phyloP scores from a whole-genome alignment of 64 coral and sea anemone genomes.

The Pocillopora damicornis region DNA sequence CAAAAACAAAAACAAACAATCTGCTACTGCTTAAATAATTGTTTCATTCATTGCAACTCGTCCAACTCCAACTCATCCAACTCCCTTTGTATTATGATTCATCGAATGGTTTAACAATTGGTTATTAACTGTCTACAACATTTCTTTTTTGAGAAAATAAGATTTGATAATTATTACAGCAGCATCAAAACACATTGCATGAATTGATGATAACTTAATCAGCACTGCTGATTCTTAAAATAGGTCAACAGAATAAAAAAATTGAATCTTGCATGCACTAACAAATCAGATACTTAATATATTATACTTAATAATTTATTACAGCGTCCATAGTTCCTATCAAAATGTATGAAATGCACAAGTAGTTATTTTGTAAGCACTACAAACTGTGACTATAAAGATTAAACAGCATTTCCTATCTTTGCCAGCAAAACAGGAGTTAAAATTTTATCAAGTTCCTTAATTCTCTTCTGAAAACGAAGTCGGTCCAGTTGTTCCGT shows the following conservation, averaged over 20 bases:
- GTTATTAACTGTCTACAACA: too few species aligned
- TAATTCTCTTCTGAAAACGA: constrained; percentile 39
- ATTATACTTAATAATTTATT: neutral
- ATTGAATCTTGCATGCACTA: neutral
- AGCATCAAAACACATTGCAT: neutral
- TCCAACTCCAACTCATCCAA: too few species aligned
- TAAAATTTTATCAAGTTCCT: constrained; percentile 40
- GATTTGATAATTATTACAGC: neutral
- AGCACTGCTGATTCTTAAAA: neutral
- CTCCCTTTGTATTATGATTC: too few species aligned
- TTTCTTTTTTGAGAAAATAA: neutral
- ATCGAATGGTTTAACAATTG: too few species aligned
- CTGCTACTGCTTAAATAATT: too few species aligned
- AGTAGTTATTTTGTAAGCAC: neutral
- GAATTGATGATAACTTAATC: neutral
- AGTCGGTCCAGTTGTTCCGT: constrained; percentile 27
- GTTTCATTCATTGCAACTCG: too few species aligned
- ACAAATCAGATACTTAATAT: neutral
- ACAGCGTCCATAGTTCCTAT: neutral
- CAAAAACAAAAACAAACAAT: too few species aligned
- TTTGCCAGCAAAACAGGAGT: constrained; percentile 53
- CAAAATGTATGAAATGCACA: neutral
- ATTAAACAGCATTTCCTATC: neutral
- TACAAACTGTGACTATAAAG: neutral
- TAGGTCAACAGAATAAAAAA: neutral